Evolutionary conservation across 2,113 vertebrate genomes (phyloP), one percentile per base, ranked within the genome.

Genomic region (Muscicapa adusta): DNA sequence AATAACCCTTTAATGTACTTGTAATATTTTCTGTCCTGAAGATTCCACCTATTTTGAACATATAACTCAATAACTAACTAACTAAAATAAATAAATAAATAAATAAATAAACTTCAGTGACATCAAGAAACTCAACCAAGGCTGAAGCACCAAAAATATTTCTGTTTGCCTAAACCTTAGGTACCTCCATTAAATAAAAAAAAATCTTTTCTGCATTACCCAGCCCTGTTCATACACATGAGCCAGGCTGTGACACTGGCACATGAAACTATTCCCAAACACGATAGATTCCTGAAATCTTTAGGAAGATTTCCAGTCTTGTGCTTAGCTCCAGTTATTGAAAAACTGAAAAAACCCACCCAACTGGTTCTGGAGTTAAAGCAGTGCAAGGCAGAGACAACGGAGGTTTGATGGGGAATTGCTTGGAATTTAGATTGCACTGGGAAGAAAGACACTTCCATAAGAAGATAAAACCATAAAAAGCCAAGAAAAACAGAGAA

Each of bases 401-500:
- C 0, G 16, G 5, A 12, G 16, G 5, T 4, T 63, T 71, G 22
- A 71, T 1, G 1, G 7, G 12, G 9, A 89, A n/a, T 11, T 67
- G 25, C 15, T 12, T 45, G 15, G 40, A 78, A 72, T 93, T 79
- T n/a, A 88, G 33, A 57, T 22, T 50, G 15, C 5, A 75, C 18
- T 65, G 20, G 10, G 18, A 88, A 53, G 36, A n/a, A 24, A 67
- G 20, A 68, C 6, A n/a, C 10, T 68, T 68, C 14, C 34, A 6
- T 9, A 29, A 24, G 24, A 78, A 75, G 38, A 54, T 5, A 24
- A 76, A 86, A 68, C 3, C 4, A 43, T 18, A 48, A 62, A 53
- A 73, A 58, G 7, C 9, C 29, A 71, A 33, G 33, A 53, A 53
- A 82, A 72, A 1, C 13, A 57, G 23, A 70, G 68, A 63, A 25